Percentiles rank a stretch among this genome's conserved stretches.
Evolutionary conservation across 2,113 vertebrate genomes (phyloP).

Genomic region (Salvator merianae): DNA sequence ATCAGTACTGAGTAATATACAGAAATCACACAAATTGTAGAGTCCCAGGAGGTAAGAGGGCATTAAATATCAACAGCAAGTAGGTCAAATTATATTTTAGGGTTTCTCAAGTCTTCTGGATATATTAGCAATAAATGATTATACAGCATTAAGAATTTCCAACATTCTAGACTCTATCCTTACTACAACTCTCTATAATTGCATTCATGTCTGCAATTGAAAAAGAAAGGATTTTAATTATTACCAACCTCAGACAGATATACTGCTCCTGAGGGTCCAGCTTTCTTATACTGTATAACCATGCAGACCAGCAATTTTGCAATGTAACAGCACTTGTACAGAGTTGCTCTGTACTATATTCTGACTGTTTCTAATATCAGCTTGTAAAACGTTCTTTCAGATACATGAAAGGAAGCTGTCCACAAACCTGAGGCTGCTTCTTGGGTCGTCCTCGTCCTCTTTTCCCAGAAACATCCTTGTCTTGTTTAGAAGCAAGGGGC

Average conservation of each 20-base stretch:
- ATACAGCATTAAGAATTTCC: not conserved
- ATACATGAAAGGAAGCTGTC: not conserved
- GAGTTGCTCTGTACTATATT: not conserved
- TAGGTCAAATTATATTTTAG: not conserved
- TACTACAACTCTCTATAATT: not conserved
- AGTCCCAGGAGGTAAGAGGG: not conserved
- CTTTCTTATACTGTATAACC: not conserved
- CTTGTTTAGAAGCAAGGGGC: constrained; percentile 84
- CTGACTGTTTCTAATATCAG: not conserved
- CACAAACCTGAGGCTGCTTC: constrained; percentile 87
- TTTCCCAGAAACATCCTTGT: constrained; percentile 91
- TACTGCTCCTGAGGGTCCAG: no score
- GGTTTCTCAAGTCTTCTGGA: not conserved
- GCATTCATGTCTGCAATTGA: no score
- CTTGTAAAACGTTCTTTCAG: constrained; percentile 6
- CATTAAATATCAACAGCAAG: not conserved
- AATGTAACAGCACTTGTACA: not conserved
- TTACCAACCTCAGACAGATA: not conserved
- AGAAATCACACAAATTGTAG: not conserved
- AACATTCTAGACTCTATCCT: no score
- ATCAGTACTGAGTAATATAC: not conserved
- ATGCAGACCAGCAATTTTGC: no score
- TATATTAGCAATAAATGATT: not conserved
- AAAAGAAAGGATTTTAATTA: no score
- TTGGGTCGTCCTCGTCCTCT: constrained; percentile 92